Base-by-base conservation (phyloP, 2,797 vertebrate genomes). In the Pyrrhura leucotis region DNA sequence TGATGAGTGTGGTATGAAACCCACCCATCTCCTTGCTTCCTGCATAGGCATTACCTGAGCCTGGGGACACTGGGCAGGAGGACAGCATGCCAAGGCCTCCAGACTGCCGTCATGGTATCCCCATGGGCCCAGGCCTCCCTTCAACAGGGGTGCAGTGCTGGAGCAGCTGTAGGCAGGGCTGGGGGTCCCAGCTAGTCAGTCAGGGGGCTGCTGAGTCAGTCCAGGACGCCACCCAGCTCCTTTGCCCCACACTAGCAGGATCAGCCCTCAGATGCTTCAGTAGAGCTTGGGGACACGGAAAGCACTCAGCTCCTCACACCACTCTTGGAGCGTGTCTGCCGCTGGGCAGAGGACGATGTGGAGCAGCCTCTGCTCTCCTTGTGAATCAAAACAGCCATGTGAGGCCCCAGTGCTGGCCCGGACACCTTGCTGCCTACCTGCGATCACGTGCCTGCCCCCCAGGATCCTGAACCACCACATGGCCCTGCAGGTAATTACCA, bases 221-320 rank as follows among this genome's bases (percentile, higher is more conserved):
- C n/a, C 54, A 23, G 8, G 39, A 50, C 26, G 42, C n/a, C 0
- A 2, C 61, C 9, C n/a, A 11, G 47, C n/a, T 48, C 23, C 51
- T 74, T 6, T 19, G 3, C 21, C 14, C 1, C 1, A 0, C 4
- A 0, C 25, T 0, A 0, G n/a, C 0, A 0, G 54, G 21, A 8
- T 19, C 0, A 0, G 17, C 50, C 25, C 68, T 35, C 1, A 2
- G 47, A 16, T 2, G 0, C 67, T 69, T 56, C 29, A 65, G 35
- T 23, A 7, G 63, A 68, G 68, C 72, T 50, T 9, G 0, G 62
- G 66, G 67, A 23, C 21, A 6, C 0, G 0, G 23, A n/a, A 6
- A 16, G 10, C 51, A 14, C 5, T 1, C 7, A 2, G 37, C 33
- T 63, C 29, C 33, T 90, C 48, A 47, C 0, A 5, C 18, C 31